phyloP scores from a whole-genome alignment of 2,113 vertebrate genomes.

The Willisornis vidua region DNA sequence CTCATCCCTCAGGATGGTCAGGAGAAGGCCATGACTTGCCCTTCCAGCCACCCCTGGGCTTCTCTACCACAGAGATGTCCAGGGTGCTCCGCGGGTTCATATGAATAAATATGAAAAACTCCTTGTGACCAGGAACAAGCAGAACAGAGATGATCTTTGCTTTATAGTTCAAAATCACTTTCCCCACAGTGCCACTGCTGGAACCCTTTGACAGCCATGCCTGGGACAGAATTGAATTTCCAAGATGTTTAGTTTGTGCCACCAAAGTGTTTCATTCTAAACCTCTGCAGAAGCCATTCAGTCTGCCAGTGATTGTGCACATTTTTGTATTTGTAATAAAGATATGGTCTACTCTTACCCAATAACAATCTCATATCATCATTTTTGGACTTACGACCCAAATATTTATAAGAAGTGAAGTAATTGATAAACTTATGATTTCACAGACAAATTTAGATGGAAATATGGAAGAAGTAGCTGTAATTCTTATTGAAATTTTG shows the following conservation, averaged over 20 bases:
- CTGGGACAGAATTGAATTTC: not conserved
- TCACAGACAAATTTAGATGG: not conserved
- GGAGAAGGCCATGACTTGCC: not conserved
- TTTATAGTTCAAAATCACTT: not conserved
- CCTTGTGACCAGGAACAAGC: not conserved
- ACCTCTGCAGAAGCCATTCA: not conserved
- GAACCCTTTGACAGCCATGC: not conserved
- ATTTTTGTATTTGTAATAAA: not conserved
- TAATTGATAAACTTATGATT: not conserved
- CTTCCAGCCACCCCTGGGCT: not conserved
- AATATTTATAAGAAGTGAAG: not conserved
- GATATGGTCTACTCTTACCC: not conserved
- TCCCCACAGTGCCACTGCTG: accelerated
- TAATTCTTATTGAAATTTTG: not conserved
- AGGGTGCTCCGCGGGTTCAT: not conserved
- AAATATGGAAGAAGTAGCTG: not conserved
- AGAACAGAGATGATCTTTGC: not conserved
- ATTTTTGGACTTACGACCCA: not conserved
- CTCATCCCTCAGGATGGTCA: not conserved
- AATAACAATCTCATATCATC: not conserved
- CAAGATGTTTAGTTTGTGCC: not conserved
- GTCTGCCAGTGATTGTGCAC: not conserved
- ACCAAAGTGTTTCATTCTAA: not conserved
- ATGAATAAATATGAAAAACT: not conserved
- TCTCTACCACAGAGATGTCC: not conserved